Evolutionary conservation across 2,888 invertebrate species (phyloP).

Genomic region (Machimus rusticus): DNA sequence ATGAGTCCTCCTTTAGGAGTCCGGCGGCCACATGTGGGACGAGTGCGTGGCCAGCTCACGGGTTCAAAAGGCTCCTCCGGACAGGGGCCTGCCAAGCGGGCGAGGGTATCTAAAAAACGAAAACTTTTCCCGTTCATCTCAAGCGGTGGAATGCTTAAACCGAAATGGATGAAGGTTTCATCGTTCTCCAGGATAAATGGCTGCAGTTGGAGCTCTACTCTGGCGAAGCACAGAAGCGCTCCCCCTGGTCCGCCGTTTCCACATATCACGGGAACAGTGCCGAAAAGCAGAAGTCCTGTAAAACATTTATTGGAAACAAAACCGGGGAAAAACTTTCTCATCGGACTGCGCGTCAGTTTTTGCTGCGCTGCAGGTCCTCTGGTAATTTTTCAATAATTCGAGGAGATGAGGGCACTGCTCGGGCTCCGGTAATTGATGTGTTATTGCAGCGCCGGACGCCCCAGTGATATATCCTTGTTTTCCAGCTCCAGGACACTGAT

Average conservation of each 20-base stretch:
- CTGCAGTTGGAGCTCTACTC: not conserved
- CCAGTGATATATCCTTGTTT: slow-evolving; percentile 44
- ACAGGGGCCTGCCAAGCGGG: not conserved
- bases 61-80: not conserved
- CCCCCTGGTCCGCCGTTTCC: not conserved
- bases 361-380: not conserved
- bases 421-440: slow-evolving; percentile 46
- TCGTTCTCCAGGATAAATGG: not conserved
- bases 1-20: slow-evolving; percentile 23
- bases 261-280: not conserved
- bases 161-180: slow-evolving; percentile 32
- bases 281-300: slow-evolving; percentile 29
- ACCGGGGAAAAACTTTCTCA: not conserved
- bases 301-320: slow-evolving; percentile 37
- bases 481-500: slow-evolving; percentile 21
- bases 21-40: not conserved
- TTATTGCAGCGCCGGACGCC: slow-evolving; percentile 42
- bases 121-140: slow-evolving; percentile 37
- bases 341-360: not conserved
- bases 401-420: slow-evolving; percentile 24
- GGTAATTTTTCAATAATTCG: slow-evolving; percentile 48
- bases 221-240: not conserved
- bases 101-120: slow-evolving; percentile 8
- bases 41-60: not conserved
- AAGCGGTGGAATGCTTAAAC: slow-evolving; percentile 30